Percentiles rank a stretch among this genome's conserved stretches.
These are phyloP conservation scores for Gymnoscopelus microlampas DNA, from an alignment of 2,797 vertebrate species.

Conservation along the genomic window DNA sequence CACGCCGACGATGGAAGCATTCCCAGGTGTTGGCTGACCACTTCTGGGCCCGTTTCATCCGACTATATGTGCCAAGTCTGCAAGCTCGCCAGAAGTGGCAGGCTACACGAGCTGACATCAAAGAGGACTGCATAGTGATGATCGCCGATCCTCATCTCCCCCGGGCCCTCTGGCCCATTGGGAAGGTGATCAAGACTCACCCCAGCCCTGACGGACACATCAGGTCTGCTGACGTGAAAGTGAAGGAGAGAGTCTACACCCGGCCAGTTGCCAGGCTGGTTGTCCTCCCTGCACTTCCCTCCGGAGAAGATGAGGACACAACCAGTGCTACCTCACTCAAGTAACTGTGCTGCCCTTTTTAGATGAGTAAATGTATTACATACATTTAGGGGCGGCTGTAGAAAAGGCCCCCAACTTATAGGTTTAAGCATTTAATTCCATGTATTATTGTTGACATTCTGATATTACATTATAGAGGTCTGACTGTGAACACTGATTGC, in stretches of 20 bases:
- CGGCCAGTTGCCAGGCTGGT: neutral
- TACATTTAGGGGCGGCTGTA: no score
- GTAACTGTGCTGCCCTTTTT: no score
- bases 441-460: no score
- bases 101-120: neutral
- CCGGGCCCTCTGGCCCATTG: neutral
- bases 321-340: no score
- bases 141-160: neutral
- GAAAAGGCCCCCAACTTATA: no score
- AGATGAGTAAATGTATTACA: no score
- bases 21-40: slow-evolving; percentile 2
- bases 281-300: neutral
- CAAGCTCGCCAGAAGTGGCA: slow-evolving; percentile 22
- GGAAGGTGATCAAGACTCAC: neutral
- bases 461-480: no score
- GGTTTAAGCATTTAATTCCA: no score
- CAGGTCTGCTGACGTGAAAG: neutral
- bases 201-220: neutral
- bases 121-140: no score
- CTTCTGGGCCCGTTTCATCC: slow-evolving; percentile 8
- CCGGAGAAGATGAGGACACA: neutral
- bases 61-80: neutral
- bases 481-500: no score
- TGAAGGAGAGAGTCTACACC: neutral
- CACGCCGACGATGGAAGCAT: neutral